phyloP scores from a whole-genome alignment of 2,888 invertebrate genomes.

The Drepanosiphum platanoidis region DNA sequence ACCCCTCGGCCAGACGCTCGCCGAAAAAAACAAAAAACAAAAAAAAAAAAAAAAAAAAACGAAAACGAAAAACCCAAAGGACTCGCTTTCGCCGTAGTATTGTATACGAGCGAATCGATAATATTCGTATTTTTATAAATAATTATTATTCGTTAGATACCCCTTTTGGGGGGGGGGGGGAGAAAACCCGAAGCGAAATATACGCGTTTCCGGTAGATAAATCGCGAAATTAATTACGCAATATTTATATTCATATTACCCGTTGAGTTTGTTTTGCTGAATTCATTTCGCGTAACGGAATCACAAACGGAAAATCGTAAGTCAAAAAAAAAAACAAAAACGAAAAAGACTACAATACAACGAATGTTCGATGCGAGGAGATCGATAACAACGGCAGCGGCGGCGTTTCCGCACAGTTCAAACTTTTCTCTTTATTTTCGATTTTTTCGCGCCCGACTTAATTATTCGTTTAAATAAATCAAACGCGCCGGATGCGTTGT shows the following conservation, averaged over 20 bases:
- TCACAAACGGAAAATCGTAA: too few species aligned
- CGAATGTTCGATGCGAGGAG: too few species aligned
- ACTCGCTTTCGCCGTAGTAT: neutral
- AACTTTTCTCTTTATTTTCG: neutral
- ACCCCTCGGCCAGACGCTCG: neutral
- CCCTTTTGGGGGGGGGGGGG: neutral
- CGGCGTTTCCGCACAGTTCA: neutral
- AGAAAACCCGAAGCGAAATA: neutral
- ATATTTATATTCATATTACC: neutral
- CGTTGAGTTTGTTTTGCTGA: neutral
- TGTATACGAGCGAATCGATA: neutral
- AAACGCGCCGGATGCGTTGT: neutral
- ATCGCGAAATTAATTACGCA: neutral
- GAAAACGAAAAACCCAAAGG: neutral
- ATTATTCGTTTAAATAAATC: neutral
- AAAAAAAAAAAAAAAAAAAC: too few species aligned
- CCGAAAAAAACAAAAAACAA: neutral
- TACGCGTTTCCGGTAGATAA: neutral
- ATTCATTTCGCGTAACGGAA: too few species aligned
- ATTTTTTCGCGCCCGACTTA: neutral
- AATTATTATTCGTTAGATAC: neutral
- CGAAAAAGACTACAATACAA: too few species aligned
- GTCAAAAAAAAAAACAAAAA: too few species aligned
- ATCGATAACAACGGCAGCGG: too few species aligned
- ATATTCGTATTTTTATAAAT: slow-evolving; percentile 3